Percentiles rank a stretch among this genome's conserved stretches.
Evolutionary conservation across 2,797 vertebrate genomes (phyloP).

Genomic region (Pangasius krempfi): DNA sequence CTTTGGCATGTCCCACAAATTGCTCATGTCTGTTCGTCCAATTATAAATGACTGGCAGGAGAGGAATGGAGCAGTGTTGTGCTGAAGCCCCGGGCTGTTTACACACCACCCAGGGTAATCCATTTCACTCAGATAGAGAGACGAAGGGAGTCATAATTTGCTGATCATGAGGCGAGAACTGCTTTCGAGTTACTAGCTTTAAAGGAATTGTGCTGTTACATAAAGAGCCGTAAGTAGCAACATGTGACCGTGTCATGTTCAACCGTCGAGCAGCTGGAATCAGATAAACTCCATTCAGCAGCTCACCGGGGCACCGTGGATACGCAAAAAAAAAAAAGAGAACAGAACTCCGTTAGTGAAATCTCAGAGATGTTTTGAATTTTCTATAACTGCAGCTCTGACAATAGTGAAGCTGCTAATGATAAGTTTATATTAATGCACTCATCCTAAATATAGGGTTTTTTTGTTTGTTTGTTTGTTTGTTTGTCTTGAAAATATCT

Average conservation of each 20-base stretch:
- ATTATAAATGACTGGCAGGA: constrained; percentile 78
- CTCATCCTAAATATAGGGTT: neutral
- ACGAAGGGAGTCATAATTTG: constrained; percentile 59
- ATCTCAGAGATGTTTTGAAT: neutral
- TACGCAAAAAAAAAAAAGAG: neutral
- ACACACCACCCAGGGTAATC: constrained; percentile 65
- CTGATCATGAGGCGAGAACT: constrained; percentile 62
- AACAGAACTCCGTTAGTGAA: neutral
- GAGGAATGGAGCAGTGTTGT: constrained; percentile 61
- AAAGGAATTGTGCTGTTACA: constrained; percentile 56
- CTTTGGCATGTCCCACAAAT: constrained; percentile 66
- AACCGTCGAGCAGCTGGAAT: neutral
- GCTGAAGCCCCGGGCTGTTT: constrained; percentile 65
- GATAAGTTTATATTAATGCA: neutral
- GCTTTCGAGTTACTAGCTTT: constrained; percentile 49
- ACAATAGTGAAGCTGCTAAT: neutral
- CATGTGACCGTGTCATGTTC: neutral
- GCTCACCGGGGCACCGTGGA: neutral
- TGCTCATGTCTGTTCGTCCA: constrained; percentile 65
- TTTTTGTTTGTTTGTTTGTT: neutral
- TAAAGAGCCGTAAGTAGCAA: constrained; percentile 29
- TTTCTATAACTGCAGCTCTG: neutral
- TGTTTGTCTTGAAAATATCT: too few species aligned
- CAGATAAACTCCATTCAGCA: neutral
- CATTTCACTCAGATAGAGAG: constrained; percentile 46